Evolutionary conservation across 92 coral and sea anemone species (phyloP).

Genomic region (Plumapathes pennacea): DNA sequence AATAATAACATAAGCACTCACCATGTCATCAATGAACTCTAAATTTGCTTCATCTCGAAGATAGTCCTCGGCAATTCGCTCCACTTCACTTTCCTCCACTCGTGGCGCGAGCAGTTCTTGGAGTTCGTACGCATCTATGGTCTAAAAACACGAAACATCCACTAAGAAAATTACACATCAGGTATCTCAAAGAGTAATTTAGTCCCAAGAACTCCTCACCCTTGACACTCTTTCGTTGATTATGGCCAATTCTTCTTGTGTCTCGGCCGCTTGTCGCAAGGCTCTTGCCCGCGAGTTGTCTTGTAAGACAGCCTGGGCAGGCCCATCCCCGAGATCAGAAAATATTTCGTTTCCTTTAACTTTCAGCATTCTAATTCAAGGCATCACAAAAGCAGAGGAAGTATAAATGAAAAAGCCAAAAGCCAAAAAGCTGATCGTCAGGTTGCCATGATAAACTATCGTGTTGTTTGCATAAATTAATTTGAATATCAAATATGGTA

Average conservation of each 20-base stretch:
- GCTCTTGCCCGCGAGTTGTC: constrained; percentile 80
- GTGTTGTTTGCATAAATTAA: too few relatives aligned
- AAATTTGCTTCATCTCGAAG: constrained; percentile 87
- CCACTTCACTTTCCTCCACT: constrained; percentile 68
- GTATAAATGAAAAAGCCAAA: too few relatives aligned
- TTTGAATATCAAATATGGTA: too few relatives aligned
- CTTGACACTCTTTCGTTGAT: constrained; percentile 82
- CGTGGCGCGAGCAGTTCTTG: constrained; percentile 76
- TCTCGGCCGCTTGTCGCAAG: constrained; percentile 76
- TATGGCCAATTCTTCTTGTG: constrained; percentile 74
- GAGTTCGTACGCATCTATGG: constrained; percentile 91
- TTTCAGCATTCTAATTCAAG: constrained; percentile 9
- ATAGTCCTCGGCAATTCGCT: constrained; percentile 78
- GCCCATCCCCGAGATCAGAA: constrained; percentile 81
- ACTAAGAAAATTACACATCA: background rate
- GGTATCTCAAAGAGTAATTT: background rate
- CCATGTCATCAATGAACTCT: constrained; percentile 97
- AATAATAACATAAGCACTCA: too few relatives aligned
- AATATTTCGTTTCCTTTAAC: constrained; percentile 46
- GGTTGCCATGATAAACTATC: too few relatives aligned
- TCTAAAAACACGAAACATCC: constrained; percentile 31
- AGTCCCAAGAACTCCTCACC: constrained; percentile 43
- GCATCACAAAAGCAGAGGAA: too few relatives aligned
- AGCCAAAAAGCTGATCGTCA: too few relatives aligned
- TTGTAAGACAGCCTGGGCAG: constrained; percentile 82